These are phyloP conservation scores for Syrmaticus mikado DNA, from an alignment of 2,113 vertebrate genomes.

Conservation along the genomic window DNA sequence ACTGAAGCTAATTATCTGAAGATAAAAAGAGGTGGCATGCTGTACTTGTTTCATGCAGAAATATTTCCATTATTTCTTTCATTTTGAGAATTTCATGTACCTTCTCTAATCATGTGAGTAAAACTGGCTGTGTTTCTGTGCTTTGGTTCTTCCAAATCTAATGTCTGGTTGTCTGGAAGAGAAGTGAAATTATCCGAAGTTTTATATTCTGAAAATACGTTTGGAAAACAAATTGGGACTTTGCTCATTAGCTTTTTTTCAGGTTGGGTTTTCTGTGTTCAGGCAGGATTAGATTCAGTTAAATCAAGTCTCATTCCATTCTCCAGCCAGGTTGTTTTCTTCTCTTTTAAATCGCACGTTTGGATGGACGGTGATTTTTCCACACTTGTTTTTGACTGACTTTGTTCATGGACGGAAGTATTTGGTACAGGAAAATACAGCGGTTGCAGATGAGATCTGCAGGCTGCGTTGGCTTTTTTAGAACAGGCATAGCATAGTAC, in stretches of 20 bases:
- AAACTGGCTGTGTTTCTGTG: neutral
- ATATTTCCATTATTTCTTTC: neutral
- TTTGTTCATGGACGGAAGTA: neutral
- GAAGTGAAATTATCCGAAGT: neutral
- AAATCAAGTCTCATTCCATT: neutral
- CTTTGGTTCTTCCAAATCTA: neutral
- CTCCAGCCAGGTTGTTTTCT: neutral
- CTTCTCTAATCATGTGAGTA: neutral
- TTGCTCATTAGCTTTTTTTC: neutral
- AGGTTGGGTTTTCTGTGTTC: neutral
- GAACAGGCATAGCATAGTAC: neutral
- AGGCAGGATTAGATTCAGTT: neutral
- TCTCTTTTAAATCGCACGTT: neutral
- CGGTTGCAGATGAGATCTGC: accelerated
- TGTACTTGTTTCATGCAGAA: neutral
- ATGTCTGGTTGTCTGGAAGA: neutral
- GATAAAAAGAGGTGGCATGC: neutral
- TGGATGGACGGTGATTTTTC: neutral
- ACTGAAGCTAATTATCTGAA: neutral
- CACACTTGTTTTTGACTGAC: neutral
- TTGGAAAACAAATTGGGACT: neutral
- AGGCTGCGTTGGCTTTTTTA: accelerated
- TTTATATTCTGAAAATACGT: neutral
- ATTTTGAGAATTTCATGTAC: neutral
- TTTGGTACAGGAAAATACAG: neutral